phyloP scores from a whole-genome alignment of 2,113 vertebrate species.

The Syngnathus floridae region DNA sequence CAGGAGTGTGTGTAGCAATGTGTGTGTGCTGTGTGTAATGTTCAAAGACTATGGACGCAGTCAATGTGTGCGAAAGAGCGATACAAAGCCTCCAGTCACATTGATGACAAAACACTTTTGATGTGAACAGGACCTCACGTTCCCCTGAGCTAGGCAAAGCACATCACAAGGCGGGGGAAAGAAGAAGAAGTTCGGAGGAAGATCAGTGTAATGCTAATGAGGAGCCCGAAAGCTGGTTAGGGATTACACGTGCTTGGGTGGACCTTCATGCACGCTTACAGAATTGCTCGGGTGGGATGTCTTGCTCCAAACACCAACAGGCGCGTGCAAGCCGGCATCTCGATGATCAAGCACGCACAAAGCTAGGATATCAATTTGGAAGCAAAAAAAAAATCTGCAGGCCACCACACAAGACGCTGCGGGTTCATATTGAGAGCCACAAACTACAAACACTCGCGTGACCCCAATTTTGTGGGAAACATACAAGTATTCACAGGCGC shows the following conservation, averaged over 20 bases:
- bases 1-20: constrained; percentile 16
- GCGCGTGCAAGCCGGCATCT: constrained; percentile 9
- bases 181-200: constrained; percentile 46
- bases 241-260: constrained; percentile 51
- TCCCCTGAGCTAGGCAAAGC: constrained; percentile 32
- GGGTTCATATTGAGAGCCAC: constrained; percentile 4
- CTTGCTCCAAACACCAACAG: constrained; percentile 5
- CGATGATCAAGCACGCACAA: constrained; percentile 15
- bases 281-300: constrained; percentile 27
- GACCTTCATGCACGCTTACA: constrained; percentile 40
- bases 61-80: constrained; percentile 30
- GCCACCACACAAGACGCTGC: background rate
- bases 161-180: constrained; percentile 43
- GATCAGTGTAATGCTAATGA: constrained; percentile 55
- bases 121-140: constrained; percentile 46
- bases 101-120: constrained; percentile 54
- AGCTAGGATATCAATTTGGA: constrained; percentile 18
- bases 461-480: constrained; percentile 52
- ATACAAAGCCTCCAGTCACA: constrained; percentile 53
- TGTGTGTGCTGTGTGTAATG: constrained; percentile 24
- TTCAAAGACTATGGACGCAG: constrained; percentile 2
- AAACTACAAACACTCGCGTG: constrained; percentile 24
- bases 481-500: constrained; percentile 37
- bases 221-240: constrained; percentile 49
- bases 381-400: constrained; percentile 1